Evolutionary conservation across 2,888 invertebrate species (phyloP), one percentile per base, ranked within the genome.

Genomic region (Girardia tigrina): DNA sequence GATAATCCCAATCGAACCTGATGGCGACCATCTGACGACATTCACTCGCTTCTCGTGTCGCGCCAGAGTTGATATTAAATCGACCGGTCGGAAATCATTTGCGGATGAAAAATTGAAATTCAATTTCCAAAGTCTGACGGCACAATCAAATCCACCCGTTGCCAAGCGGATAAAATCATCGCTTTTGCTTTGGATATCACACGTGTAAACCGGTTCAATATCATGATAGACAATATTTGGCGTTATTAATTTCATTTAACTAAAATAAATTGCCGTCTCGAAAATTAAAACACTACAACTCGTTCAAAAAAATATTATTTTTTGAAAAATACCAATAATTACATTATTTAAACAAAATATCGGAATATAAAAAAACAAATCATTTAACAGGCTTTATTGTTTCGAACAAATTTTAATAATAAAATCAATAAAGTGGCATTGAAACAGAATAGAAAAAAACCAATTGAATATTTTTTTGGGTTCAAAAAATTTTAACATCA

Each of bases 161-260:
- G 92, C 94, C 69, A 95, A 85, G 78, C 93, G 88, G 83, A 89
- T 88, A 88, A 77, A 78, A 6, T 77, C 78, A 29, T 78, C 78
- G 78, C 14, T 36, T 70, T 20, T 80, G 80, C 73, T 28, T 75
- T 42, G 84, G 74, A 83, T 80, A 76, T 84, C 84, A 6, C 82
- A 79, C 78, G 92, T 91, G 76, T 94, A 87, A 26, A 95, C 91
- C 0, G 95, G 95, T 83, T 94, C 94, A 78, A 92, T 88, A 82
- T 93, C 93, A 82, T 95, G 94, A 94, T 94, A 95, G 0, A 94
- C 92, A 81, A 97, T 95, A 88, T 95, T 94, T 8, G 94, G 95
- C 78, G 93, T 93, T 77, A 90, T 89, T 81, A 92, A 91, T 87
- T 92, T 93, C 95, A 95, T 95, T 77, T 56, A 56, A 56, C 23